Evolutionary conservation across 2,888 invertebrate species (phyloP).

Genomic region (Drosophila greeni): DNA sequence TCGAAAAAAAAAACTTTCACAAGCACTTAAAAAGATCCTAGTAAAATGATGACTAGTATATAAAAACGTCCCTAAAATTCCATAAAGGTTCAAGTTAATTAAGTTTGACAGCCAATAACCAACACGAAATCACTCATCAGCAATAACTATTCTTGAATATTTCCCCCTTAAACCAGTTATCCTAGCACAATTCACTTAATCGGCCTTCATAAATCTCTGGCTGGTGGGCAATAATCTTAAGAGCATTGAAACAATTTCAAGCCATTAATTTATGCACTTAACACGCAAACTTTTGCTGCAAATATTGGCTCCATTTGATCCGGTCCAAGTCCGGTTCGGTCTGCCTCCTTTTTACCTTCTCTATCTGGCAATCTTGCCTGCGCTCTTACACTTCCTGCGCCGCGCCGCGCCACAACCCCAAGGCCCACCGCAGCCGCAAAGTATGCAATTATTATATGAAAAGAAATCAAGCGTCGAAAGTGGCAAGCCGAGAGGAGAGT

Average conservation of each 20-base stretch:
- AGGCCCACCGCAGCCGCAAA: constrained; percentile 51
- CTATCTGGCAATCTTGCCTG: constrained; percentile 5
- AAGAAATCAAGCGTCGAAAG: constrained; percentile 55
- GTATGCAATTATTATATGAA: constrained; percentile 67
- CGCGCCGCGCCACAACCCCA: background rate
- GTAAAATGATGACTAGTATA: background rate
- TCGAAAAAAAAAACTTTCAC: too few relatives aligned
- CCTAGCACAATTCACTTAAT: background rate
- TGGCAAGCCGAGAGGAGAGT: constrained; percentile 6
- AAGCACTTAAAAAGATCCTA: background rate
- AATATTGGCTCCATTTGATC: constrained; percentile 53
- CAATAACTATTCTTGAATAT: background rate
- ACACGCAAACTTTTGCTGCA: constrained; percentile 71
- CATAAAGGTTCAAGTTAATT: background rate
- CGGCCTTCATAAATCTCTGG: constrained; percentile 8
- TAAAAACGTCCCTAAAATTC: background rate
- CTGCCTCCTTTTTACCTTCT: background rate
- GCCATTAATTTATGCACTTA: constrained; percentile 72
- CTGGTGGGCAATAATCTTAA: constrained; percentile 44
- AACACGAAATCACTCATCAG: background rate
- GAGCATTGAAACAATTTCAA: constrained; percentile 62
- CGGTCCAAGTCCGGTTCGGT: background rate
- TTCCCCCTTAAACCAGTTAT: background rate
- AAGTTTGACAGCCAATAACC: background rate
- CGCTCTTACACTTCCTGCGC: constrained; percentile 12